These are phyloP conservation scores for Helobdella robusta DNA, from an alignment of 2,888 invertebrate species.

Conservation along the genomic window DNA sequence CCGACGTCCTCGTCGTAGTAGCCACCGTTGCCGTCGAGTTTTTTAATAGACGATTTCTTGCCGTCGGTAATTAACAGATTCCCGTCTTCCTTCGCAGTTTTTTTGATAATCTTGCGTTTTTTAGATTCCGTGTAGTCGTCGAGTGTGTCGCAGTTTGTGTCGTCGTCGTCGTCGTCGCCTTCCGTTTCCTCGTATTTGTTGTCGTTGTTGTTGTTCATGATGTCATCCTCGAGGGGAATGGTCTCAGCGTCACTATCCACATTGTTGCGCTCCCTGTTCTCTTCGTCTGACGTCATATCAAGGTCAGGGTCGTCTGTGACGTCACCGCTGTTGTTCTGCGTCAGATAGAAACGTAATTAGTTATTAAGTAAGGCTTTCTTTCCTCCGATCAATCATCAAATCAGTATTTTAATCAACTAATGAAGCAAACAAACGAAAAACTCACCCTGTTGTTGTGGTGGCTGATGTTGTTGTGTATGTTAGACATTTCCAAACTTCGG, in stretches of 20 bases:
- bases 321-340: constrained; percentile 11
- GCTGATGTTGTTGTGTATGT: too few species aligned
- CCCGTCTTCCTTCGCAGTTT: too few species aligned
- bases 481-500: constrained; percentile 9
- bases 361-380: too few species aligned
- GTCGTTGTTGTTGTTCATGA: background rate
- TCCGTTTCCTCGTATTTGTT: constrained; percentile 8
- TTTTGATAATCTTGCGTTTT: too few species aligned
- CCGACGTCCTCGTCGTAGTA: background rate
- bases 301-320: constrained; percentile 14
- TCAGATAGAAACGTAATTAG: background rate
- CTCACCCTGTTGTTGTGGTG: too few species aligned
- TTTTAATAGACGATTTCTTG: too few species aligned
- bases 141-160: too few species aligned
- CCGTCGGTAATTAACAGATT: too few species aligned
- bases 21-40: background rate
- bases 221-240: constrained; percentile 16
- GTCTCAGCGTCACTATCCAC: constrained; percentile 20
- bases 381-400: too few species aligned
- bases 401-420: too few species aligned
- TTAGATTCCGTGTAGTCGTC: too few species aligned
- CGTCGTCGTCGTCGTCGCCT: constrained; percentile 15
- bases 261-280: background rate
- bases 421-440: too few species aligned
- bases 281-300: constrained; percentile 15